Conservation (phyloP, 2,113 vertebrate species). For the Sus scrofa region T2T-Sscrofa CM000830.6:41023501-41024000, state of each 20-base stretch:
- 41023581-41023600: neutral
- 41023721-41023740: neutral
- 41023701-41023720: neutral
- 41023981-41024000: no score
- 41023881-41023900: no score
- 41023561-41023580: conserved; percentile 21
- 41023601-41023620: neutral
- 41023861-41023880: no score
- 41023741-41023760: conserved; percentile 48
- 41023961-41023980: no score
- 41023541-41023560: neutral
- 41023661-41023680: conserved; percentile 26
- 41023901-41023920: no score
- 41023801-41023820: neutral
- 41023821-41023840: neutral
- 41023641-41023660: neutral
- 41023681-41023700: neutral
- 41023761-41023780: neutral
- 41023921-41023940: no score
- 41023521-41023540: neutral
- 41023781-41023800: neutral
- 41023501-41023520: conserved; percentile 26
- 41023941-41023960: no score
- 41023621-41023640: neutral
- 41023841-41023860: conserved; percentile 14